Base-by-base conservation (phyloP, 2,113 vertebrate species). In the Trichomycterus rosablanca region DNA sequence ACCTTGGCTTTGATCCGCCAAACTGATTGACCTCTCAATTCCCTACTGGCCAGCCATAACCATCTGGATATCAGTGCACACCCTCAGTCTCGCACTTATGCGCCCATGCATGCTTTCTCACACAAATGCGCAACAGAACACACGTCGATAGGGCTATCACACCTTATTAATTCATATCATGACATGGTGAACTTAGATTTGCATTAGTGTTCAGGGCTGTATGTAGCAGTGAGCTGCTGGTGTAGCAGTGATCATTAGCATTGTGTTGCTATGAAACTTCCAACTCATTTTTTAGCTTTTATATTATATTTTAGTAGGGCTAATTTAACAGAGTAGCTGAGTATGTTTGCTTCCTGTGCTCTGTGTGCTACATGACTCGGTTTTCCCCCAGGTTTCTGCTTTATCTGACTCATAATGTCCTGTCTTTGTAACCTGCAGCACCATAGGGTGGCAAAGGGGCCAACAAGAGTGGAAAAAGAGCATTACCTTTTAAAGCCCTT, bases 1-100 rank as follows among this genome's bases (percentile, higher is more conserved):
- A 88, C 86, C 83, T 89, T 89, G 86, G 84, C 87, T 88, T 87
- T 87, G 85, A 86, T 88, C 85, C 79, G 76, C 75, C 77, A 82
- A 84, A 81, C 81, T 75, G 74, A 78, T 80, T 85, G 83, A 86
- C 84, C 83, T 71, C 78, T 74, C 74, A 69, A 77, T 83, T 82
- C 78, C 83, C 83, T 72, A 60, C 74, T 68, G 58, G 45, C 67
- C 59, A 50, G 60, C 74, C 63, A 64, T 68, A 55, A 44, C 86
- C 87, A 89, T 88, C 84, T 89, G 86, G 84, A 78, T 68, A 66
- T 73, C 45, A 52, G 32, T 60, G 43, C 57, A 59, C 24, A 34
- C 45, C 52, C 59, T 19, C 53, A 20, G 24, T 53, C 58, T 26
- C 37, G 37, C 60, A 26, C 44, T 30, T 71, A 12, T 35, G 18